Evolutionary conservation across 30 jellyfish, hydroid and myxozoan species (phyloP), one percentile per base, ranked within the genome.

Genomic region (Mastigias papua): DNA sequence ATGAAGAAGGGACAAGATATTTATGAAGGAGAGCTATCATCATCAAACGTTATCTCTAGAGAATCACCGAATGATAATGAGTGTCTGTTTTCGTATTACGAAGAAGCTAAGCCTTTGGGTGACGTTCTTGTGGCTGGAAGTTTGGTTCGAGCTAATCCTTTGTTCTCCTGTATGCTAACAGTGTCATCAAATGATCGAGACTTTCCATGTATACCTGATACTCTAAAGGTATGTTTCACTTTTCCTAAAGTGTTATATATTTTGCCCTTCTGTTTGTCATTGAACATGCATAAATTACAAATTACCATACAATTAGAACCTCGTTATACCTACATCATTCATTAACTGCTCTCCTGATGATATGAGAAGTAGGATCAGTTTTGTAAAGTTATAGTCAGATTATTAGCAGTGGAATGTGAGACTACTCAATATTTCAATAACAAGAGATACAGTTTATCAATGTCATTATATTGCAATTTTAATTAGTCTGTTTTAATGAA

Each of bases 141-240:
- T 25, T 57, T 87, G 27, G 65, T 87, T 70, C 57, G 50, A 33
- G 96, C 89, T 15, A 73, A 51, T 34, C 90, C 96, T 8, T 81
- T 73, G 42, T 87, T 31, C 49, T 90, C 90, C 13, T 87, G 90
- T 65, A 16, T 87, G 90, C 57, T 76, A 83, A 87, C 96, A 1
- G 54, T 69, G 16, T 37, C 78, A 0, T 48, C 85, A 11, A 30
- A 35, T 20, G 16, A 28, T 27, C 29, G 25, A 31, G 22, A 42
- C 16, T 54, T 62, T 54, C 61, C 62, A 8, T 54, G 78, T 42
- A 61, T 91, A 34, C 98, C 98, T 1, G 90, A 85, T 46, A 91
- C 78, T 65, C 73, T 91, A 37, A 84, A 89, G 93, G 98, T 91
- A 54, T 46, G 90, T 51, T 8, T 51, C 27, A 4, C 67, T 51